Base-by-base conservation (phyloP, 2,888 invertebrate genomes). In the Atethmia centrago region DNA sequence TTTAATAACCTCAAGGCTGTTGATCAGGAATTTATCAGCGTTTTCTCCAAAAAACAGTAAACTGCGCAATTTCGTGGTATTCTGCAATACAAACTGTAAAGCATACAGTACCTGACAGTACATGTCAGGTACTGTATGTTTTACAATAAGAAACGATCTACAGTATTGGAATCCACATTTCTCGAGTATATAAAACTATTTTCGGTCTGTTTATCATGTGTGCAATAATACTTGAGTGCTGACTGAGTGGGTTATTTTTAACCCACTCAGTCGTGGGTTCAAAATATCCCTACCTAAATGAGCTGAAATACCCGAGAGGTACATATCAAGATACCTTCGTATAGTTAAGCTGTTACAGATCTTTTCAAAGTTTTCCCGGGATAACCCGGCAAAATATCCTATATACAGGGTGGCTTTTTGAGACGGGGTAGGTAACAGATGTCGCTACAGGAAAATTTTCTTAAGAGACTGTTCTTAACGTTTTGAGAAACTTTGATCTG, bases 161-260 rank as follows among this genome's bases (percentile, higher is more conserved):
- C n/a, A n/a, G n/a, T n/a, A n/a, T n/a, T 21, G 14, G 36, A 68
- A 36, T 67, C 5, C 40, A 42, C 31, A 42, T 65, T 56, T 31
- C n/a, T 75, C 19, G 36, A 53, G 36, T 16, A 61, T 49, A 10
- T 53, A 51, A 47, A 77, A 61, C 47, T 75, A 77, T 77, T 75
- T 75, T 70, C 25, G n/a, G 12, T 47, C n/a, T 25, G n/a, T 40
- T 16, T 53, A 74, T 36, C 14, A 31, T 58, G 16, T 25, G 12
- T 67, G 16, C 28, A 28, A 67, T 64, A n/a, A 40, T 53, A 73
- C 45, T 31, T 53, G 16, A 51, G 4, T 25, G 49, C 25, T 25
- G 16, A 47, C 28, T 28, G 62, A 42, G 40, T 28, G 9, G 19
- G 1, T 71, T 72, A 49, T n/a, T n/a, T n/a, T n/a, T n/a, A n/a